phyloP scores from a whole-genome alignment of 2,113 vertebrate genomes.

The Hystrix brachyura region DNA sequence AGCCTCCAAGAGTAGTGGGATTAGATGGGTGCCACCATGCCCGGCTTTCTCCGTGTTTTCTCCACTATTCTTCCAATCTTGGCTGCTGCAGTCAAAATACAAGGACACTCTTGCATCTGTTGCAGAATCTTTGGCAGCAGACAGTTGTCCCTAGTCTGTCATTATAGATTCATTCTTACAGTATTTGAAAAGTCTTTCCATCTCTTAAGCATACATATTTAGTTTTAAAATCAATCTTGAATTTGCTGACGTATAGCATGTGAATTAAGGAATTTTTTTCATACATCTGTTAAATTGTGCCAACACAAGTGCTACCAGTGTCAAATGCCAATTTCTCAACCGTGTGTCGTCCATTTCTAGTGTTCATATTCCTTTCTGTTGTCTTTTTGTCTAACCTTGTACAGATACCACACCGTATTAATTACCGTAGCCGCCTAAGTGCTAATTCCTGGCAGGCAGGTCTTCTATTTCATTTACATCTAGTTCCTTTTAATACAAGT shows the following conservation, averaged over 20 bases:
- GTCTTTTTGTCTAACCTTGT: neutral
- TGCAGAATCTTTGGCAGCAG: neutral
- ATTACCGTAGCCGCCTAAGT: neutral
- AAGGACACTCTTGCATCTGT: neutral
- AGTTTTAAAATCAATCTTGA: neutral
- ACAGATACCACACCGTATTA: neutral
- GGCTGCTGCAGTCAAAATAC: neutral
- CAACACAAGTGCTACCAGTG: neutral
- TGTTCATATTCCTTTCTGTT: neutral
- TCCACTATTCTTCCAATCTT: neutral
- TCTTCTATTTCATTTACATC: neutral
- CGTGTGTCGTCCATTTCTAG: neutral
- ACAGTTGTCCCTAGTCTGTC: neutral
- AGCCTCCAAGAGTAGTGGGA: neutral
- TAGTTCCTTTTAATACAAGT: conserved; percentile 29
- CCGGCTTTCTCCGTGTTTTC: neutral
- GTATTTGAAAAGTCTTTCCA: neutral
- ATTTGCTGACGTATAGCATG: neutral
- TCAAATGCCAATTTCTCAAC: neutral
- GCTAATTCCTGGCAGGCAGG: neutral
- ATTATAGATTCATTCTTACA: neutral
- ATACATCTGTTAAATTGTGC: neutral
- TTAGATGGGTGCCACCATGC: neutral
- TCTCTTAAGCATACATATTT: neutral
- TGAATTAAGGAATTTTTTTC: neutral